These are phyloP conservation scores for Drosophila bocki DNA, from an alignment of 1,140 invertebrate genomes.

Conservation along the genomic window DNA sequence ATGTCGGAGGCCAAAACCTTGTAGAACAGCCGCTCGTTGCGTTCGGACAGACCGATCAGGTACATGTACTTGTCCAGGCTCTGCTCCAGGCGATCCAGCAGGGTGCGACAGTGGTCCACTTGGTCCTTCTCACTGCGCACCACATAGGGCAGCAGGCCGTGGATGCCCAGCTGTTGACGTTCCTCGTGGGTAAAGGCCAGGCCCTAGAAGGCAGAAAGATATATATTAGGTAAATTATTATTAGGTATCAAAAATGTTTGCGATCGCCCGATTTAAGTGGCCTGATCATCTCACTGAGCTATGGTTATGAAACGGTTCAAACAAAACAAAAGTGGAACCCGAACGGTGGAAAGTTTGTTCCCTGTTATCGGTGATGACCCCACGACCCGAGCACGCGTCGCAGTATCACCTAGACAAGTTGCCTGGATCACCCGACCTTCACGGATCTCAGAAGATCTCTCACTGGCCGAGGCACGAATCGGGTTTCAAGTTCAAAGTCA, in stretches of 20 bases:
- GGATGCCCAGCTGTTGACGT: constrained; percentile 93
- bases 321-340: constrained; percentile 16
- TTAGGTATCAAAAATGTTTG: not conserved
- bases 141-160: constrained; percentile 92
- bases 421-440: constrained; percentile 36
- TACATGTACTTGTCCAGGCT: constrained; percentile 96
- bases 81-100: constrained; percentile 91
- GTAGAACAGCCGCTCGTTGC: constrained; percentile 98
- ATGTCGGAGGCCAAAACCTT: constrained; percentile 95
- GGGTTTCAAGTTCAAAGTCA: constrained; percentile 58
- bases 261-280: not conserved
- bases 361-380: constrained; percentile 21
- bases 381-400: constrained; percentile 29
- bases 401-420: not conserved
- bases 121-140: constrained; percentile 95
- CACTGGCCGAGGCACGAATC: constrained; percentile 6
- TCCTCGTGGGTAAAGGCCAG: constrained; percentile 87
- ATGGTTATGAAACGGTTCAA: constrained; percentile 14
- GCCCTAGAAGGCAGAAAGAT: constrained; percentile 35
- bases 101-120: constrained; percentile 90
- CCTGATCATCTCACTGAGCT: constrained; percentile 9
- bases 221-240: not conserved
- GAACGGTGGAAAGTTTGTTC: constrained; percentile 41
- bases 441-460: constrained; percentile 12
- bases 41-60: constrained; percentile 92